Evolutionary conservation across 2,797 vertebrate genomes (phyloP), one percentile per base, ranked within the genome.

Genomic region (Sibirionetta formosa): DNA sequence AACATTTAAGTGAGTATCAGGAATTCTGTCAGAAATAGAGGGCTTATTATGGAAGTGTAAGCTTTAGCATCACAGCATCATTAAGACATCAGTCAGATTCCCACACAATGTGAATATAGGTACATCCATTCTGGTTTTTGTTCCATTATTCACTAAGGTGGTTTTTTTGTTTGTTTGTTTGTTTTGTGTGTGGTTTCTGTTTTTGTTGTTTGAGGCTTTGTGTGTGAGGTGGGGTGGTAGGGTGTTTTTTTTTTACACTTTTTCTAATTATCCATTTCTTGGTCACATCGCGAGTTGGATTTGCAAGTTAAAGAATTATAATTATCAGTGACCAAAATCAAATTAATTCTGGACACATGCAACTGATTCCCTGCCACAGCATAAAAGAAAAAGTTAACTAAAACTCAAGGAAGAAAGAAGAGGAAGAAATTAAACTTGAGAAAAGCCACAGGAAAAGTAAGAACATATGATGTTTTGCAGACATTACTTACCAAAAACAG

Each of bases 401-500:
- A 6, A 79, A 84, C 19, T 91, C 5, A 17, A 73, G 69, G 82
- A 89, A 92, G 48, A 88, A 51, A 78, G 3, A 48, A 42, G 50
- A 87, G 1, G 44, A 69, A 82, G 90, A 22, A 65, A 69, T 27
- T 51, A n/a, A 51, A 79, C 51, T 1, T 31, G 22, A 15, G 13
- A 72, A 35, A 46, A 80, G 42, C 24, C 48, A 80, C 56, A 38
- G 26, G 94, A 54, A 2, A 9, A 7, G 3, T 1, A 36, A 71
- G 1, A 72, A 40, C 16, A 50, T 0, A 17, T 19, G 51, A 44
- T 2, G 19, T 38, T 93, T 88, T 56, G n/a, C 27, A 81, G 38
- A 5, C 11, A 50, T 48, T 95, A 99, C 99, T 99, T 89, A 99
- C 99, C 99, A 99, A 73, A 95, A 99, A 99, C 4, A 99, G 98